Evolutionary conservation across 2,797 vertebrate species (phyloP).

Genomic region (Paedocypris micromegethes): DNA sequence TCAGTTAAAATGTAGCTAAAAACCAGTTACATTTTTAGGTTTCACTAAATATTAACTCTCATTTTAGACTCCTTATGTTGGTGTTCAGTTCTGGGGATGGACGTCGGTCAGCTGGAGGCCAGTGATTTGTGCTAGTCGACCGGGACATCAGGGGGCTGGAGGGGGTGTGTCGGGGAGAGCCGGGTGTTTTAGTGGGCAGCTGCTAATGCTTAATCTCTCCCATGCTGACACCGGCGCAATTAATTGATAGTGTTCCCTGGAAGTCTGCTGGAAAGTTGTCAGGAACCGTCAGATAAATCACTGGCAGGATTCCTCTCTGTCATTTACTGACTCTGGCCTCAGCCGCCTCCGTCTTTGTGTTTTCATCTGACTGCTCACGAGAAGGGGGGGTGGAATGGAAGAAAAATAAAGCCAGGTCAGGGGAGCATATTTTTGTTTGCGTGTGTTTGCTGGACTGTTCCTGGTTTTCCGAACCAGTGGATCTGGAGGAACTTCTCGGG

Average conservation of each 20-base stretch:
- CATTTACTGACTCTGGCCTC: conserved; percentile 47
- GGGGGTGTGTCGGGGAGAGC: conserved; percentile 24
- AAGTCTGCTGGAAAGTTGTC: conserved; percentile 73
- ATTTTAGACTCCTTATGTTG: conserved; percentile 46
- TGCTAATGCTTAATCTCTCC: conserved; percentile 73
- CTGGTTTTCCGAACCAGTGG: not conserved
- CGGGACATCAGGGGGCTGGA: conserved; percentile 48
- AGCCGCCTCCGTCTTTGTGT: conserved; percentile 57
- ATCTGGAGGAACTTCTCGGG: too few relatives aligned
- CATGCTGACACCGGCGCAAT: conserved; percentile 71
- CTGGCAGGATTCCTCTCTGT: conserved; percentile 59
- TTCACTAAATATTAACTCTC: conserved; percentile 40
- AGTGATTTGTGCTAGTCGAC: conserved; percentile 72
- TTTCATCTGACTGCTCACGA: conserved; percentile 55
- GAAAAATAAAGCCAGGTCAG: conserved; percentile 27
- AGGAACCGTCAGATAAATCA: conserved; percentile 70
- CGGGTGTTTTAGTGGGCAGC: conserved; percentile 69
- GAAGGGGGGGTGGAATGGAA: conserved; percentile 19
- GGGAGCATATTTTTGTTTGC: conserved; percentile 15
- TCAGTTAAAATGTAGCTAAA: not conserved
- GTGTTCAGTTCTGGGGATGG: conserved; percentile 42
- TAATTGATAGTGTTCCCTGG: conserved; percentile 73
- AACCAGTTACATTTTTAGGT: conserved; percentile 1
- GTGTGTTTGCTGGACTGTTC: not conserved
- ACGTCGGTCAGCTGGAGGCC: conserved; percentile 50